Evolutionary conservation across 2,797 vertebrate species (phyloP), one percentile per base, ranked within the genome.

Genomic region (Tadarida brasiliensis): DNA sequence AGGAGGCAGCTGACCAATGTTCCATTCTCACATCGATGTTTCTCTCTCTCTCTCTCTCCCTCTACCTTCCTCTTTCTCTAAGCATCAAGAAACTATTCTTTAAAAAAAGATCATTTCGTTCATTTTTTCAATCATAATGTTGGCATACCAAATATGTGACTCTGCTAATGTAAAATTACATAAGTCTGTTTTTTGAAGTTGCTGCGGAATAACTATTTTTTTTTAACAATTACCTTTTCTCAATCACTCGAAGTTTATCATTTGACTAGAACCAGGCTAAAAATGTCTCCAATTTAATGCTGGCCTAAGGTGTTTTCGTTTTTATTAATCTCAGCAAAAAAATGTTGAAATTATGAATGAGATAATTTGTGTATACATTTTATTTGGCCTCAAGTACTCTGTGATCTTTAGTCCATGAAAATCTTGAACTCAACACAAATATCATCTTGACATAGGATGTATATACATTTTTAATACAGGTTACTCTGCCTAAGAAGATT

Each of bases 251-350:
- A 84, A 51, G 30, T 87, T 74, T 88, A 22, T 8, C 30, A 59
- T 93, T 86, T 74, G 39, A n/a, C 14, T 76, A 57, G 20, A 56
- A 76, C 6, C 71, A 84, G 11, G 15, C 71, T 90, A 74, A 33
- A 59, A 67, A 56, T 22, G 30, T 85, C 78, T 88, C n/a, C 54
- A 91, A 17, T 30, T 85, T 26, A 30, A 80, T 83, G 59, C 30
- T 84, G 47, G 5, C 3, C 28, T 84, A 33, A 2, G 1, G 4
- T 19, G n/a, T 30, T 39, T n/a, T 16, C 11, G 9, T 70, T 78
- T 87, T 74, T 67, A 33, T 82, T 87, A 76, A 74, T 80, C 44
- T 95, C 63, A 96, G 57, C 11, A 76, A 90, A 76, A 90, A 87
- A 81, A 57, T 68, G 26, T 63, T 63, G 61, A 30, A 30, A 63